Conservation (phyloP, 2,888 invertebrate species). For the Phalera bucephala region DNA sequence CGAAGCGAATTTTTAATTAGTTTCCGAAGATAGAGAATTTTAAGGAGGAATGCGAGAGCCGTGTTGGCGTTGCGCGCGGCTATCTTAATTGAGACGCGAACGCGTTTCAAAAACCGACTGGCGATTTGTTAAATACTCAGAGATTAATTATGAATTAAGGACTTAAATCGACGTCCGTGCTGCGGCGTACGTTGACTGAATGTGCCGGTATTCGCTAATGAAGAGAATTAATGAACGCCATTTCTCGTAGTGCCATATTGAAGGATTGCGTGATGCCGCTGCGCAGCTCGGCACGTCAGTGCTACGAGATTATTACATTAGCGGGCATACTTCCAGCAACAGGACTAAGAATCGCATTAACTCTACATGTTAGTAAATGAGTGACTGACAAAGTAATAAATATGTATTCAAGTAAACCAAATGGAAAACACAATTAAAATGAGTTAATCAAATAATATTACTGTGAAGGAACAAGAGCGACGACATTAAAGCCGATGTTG, state of each 20-base stretch:
- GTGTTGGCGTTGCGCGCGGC: slow-evolving; percentile 67
- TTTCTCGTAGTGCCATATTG: slow-evolving; percentile 57
- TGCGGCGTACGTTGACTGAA: slow-evolving; percentile 39
- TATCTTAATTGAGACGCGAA: slow-evolving; percentile 77
- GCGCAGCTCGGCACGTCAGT: slow-evolving; percentile 37
- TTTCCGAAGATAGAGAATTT: slow-evolving; percentile 81
- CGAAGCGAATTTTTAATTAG: slow-evolving; percentile 83
- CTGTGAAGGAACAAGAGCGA: slow-evolving; percentile 87
- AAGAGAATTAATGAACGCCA: slow-evolving; percentile 62
- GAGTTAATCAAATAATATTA: slow-evolving; percentile 23
- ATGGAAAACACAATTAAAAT: slow-evolving; percentile 19
- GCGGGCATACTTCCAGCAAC: slow-evolving; percentile 34
- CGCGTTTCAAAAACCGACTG: slow-evolving; percentile 52
- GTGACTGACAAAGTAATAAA: slow-evolving; percentile 22
- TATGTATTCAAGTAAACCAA: slow-evolving; percentile 23
- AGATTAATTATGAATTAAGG: slow-evolving; percentile 73
- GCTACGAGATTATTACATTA: slow-evolving; percentile 47
- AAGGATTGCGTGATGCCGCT: slow-evolving; percentile 55
- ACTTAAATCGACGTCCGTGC: slow-evolving; percentile 51
- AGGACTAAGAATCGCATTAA: slow-evolving; percentile 28
- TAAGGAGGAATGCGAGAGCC: slow-evolving; percentile 75
- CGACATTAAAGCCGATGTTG: slow-evolving; percentile 93
- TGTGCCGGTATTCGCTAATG: slow-evolving; percentile 56
- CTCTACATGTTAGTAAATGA: slow-evolving; percentile 29
- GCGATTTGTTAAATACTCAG: slow-evolving; percentile 66